These are phyloP conservation scores for Synergus itoensis DNA, from an alignment of 2,888 invertebrate genomes.

Conservation along the genomic window DNA sequence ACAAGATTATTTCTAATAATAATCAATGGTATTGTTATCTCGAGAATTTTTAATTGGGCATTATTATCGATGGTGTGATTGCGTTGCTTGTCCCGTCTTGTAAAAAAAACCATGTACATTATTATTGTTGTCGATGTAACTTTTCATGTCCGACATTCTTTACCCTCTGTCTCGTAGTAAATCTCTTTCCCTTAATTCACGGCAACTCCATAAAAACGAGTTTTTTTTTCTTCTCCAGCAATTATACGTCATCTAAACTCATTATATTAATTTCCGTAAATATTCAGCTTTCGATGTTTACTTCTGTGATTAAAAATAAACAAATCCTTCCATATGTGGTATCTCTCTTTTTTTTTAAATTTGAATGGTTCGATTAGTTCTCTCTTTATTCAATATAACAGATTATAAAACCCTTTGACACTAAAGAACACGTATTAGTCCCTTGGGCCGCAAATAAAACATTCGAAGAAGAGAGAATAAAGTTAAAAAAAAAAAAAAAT, in stretches of 20 bases:
- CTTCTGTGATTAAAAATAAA: neutral
- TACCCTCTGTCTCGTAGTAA: too few relatives aligned
- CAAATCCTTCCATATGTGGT: neutral
- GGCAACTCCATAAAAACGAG: neutral
- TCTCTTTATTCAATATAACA: neutral
- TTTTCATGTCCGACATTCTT: neutral
- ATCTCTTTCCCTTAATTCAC: neutral
- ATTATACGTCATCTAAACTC: neutral
- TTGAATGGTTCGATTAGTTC: neutral
- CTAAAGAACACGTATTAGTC: too few relatives aligned
- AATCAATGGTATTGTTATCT: neutral
- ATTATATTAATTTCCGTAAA: neutral
- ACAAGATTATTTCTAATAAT: neutral
- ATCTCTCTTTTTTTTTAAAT: neutral
- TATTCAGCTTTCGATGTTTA: neutral
- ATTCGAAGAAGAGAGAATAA: neutral
- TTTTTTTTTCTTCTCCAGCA: neutral
- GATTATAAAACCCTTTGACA: neutral
- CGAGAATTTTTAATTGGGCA: neutral
- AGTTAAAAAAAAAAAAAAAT: neutral
- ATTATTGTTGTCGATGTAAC: neutral
- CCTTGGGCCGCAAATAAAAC: too few relatives aligned
- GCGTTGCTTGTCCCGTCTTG: neutral
- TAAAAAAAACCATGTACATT: neutral
- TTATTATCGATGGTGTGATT: neutral